Evolutionary conservation across 2,888 invertebrate species (phyloP).

Genomic region (Harpalus rubripes): DNA sequence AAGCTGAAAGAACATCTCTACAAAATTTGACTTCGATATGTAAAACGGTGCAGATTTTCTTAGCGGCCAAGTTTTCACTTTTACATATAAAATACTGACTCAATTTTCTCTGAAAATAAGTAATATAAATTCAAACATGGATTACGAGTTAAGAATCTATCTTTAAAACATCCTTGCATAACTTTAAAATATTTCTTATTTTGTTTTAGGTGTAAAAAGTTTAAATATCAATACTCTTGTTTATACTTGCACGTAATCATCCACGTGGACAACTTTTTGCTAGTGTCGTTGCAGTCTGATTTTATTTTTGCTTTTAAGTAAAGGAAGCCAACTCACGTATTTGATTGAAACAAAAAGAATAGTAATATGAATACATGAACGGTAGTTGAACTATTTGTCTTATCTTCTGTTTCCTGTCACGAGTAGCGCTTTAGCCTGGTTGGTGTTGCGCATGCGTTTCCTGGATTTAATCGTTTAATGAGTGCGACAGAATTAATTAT

Average conservation of each 20-base stretch:
- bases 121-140: no score
- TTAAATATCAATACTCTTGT: no score
- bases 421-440: conserved; percentile 57
- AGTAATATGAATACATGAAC: conserved; percentile 45
- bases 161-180: no score
- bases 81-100: no score
- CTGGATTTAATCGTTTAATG: conserved; percentile 64
- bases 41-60: no score
- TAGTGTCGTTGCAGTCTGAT: not conserved
- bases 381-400: conserved; percentile 65
- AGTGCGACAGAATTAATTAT: conserved; percentile 62
- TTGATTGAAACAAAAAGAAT: conserved; percentile 40
- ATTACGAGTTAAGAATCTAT: no score
- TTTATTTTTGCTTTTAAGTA: conserved; percentile 25
- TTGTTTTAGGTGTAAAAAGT: no score
- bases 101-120: no score
- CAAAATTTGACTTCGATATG: no score
- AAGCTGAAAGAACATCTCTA: no score
- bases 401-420: conserved; percentile 63
- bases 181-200: no score
- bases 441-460: conserved; percentile 47
- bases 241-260: not conserved
- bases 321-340: conserved; percentile 45
- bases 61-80: no score
- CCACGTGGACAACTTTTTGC: conserved; percentile 24